phyloP scores from a whole-genome alignment of 2,113 vertebrate species.

The Nannospalax galili region DNA sequence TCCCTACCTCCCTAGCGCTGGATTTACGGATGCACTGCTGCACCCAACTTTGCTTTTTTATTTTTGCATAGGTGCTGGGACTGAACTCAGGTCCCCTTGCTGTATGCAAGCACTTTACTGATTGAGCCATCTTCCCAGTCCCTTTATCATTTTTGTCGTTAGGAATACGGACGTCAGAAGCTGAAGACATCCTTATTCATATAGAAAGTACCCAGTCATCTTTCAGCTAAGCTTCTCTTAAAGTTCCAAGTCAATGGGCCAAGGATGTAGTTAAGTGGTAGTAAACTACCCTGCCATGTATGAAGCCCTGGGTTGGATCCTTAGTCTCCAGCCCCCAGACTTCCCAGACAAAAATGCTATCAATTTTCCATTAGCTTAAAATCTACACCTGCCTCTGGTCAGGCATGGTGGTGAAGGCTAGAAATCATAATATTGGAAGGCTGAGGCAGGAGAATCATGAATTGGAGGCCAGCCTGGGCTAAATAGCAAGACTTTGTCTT shows the following conservation, averaged over 20 bases:
- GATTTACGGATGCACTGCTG: too few species aligned
- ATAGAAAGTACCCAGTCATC: background rate
- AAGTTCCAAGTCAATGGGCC: background rate
- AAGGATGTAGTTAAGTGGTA: background rate
- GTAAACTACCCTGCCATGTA: background rate
- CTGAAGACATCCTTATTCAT: background rate
- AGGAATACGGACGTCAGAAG: slow-evolving; percentile 14
- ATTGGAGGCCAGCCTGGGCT: background rate
- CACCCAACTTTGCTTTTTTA: too few species aligned
- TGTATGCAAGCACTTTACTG: background rate
- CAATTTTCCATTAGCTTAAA: background rate
- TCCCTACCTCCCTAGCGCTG: background rate
- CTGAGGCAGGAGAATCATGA: background rate
- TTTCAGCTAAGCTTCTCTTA: slow-evolving; percentile 36
- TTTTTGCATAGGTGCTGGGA: background rate
- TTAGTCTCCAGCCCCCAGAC: background rate
- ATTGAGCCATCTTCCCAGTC: background rate
- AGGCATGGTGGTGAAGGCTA: background rate
- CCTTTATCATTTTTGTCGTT: background rate
- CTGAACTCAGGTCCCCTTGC: background rate
- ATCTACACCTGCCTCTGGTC: background rate
- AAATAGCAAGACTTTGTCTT: background rate
- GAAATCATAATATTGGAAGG: background rate
- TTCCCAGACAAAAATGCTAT: background rate
- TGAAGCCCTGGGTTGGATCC: background rate